These are phyloP conservation scores for Momotus momota DNA, from an alignment of 2,797 vertebrate species.

Conservation along the genomic window DNA sequence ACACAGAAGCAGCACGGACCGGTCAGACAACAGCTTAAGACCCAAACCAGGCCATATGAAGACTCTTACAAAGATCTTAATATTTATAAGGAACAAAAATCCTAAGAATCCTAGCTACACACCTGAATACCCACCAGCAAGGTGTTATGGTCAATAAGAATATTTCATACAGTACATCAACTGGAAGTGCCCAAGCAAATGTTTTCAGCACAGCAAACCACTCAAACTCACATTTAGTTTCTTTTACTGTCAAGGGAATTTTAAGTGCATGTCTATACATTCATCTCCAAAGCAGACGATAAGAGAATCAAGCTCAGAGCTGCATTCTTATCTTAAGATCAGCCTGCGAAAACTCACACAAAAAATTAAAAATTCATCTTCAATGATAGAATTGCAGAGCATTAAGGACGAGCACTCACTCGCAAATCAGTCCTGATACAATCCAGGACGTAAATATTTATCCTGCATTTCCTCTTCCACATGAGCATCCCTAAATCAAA, in stretches of 20 bases:
- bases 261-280: not conserved
- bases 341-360: not conserved
- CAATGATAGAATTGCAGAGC: not conserved
- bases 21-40: not conserved
- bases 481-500: not conserved
- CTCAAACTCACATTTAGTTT: not conserved
- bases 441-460: not conserved
- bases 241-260: not conserved
- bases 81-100: not conserved
- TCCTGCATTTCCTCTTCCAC: not conserved
- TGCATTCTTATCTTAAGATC: not conserved
- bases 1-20: not conserved
- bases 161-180: not conserved
- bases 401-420: not conserved
- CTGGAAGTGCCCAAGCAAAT: not conserved
- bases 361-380: not conserved
- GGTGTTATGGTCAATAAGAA: not conserved
- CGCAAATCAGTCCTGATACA: not conserved
- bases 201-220: not conserved
- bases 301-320: not conserved
- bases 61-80: not conserved
- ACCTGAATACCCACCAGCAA: not conserved
- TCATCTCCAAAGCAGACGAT: not conserved
- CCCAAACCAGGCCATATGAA: accelerated
- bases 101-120: not conserved